phyloP scores from a whole-genome alignment of 2,113 vertebrate genomes.

The Aptenodytes patagonicus region DNA sequence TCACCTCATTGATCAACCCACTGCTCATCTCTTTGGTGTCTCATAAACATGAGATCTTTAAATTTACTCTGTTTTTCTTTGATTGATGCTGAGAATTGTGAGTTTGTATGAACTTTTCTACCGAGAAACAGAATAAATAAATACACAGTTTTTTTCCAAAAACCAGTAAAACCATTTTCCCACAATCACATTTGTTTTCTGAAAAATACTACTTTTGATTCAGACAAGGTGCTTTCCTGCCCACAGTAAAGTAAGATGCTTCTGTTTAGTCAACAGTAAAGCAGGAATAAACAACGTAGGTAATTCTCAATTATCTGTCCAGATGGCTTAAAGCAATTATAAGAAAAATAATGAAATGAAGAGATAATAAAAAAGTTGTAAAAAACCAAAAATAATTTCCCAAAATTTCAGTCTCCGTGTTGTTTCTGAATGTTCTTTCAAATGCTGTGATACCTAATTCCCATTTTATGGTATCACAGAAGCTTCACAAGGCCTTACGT shows the following conservation, averaged over 20 bases:
- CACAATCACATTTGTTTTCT: not conserved
- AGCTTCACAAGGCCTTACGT: not conserved
- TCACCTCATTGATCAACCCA: not conserved
- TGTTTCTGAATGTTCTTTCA: not conserved
- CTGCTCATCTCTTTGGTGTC: not conserved
- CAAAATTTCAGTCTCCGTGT: not conserved
- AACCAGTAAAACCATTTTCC: not conserved
- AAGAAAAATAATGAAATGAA: not conserved
- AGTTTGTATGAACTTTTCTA: not conserved
- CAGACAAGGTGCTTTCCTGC: not conserved
- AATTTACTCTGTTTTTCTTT: not conserved
- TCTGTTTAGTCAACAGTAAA: not conserved
- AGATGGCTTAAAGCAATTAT: not conserved
- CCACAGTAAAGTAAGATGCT: not conserved
- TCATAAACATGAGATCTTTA: not conserved
- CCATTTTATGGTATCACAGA: constrained; percentile 25
- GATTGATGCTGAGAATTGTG: not conserved
- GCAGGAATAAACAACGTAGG: not conserved
- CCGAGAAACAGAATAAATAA: not conserved
- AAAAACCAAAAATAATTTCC: not conserved
- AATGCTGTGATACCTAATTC: not conserved
- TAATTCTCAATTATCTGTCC: not conserved
- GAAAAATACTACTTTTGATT: not conserved
- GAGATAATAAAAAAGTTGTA: not conserved
- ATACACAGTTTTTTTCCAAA: accelerated